phyloP scores from a whole-genome alignment of 2,797 vertebrate species.

The Neomorphus geoffroyi region DNA sequence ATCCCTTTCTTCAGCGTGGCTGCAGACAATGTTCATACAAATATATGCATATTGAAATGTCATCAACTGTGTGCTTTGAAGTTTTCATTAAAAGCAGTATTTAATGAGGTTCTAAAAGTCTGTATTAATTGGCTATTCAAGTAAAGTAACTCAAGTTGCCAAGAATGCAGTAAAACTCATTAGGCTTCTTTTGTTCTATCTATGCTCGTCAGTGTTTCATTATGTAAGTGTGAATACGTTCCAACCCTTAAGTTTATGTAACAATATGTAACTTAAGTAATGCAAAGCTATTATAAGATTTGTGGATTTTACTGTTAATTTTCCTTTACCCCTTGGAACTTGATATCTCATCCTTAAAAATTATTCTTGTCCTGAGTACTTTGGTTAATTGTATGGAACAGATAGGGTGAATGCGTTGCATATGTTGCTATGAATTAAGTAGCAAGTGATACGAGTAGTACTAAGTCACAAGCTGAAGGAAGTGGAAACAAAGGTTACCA shows the following conservation, averaged over 20 bases:
- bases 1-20: constrained; percentile 57
- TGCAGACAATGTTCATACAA: constrained; percentile 51
- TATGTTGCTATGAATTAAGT: neutral
- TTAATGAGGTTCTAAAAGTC: constrained; percentile 58
- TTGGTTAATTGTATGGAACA: neutral
- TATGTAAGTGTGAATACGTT: constrained; percentile 62
- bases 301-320: constrained; percentile 31
- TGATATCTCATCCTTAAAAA: neutral
- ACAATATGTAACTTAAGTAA: constrained; percentile 55
- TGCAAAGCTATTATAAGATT: constrained; percentile 24
- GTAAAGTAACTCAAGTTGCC: constrained; percentile 64
- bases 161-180: constrained; percentile 60
- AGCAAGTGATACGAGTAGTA: neutral
- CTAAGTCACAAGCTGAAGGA: neutral
- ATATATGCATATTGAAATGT: constrained; percentile 61
- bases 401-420: neutral
- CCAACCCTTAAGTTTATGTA: constrained; percentile 64
- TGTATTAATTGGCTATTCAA: constrained; percentile 63
- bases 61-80: constrained; percentile 55
- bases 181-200: constrained; percentile 63
- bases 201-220: constrained; percentile 63
- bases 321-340: neutral
- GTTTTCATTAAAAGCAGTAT: constrained; percentile 66
- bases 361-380: neutral
- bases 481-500: neutral